These are phyloP conservation scores for Cotesia congregata DNA, from an alignment of 2,888 invertebrate species.

Conservation along the genomic window DNA sequence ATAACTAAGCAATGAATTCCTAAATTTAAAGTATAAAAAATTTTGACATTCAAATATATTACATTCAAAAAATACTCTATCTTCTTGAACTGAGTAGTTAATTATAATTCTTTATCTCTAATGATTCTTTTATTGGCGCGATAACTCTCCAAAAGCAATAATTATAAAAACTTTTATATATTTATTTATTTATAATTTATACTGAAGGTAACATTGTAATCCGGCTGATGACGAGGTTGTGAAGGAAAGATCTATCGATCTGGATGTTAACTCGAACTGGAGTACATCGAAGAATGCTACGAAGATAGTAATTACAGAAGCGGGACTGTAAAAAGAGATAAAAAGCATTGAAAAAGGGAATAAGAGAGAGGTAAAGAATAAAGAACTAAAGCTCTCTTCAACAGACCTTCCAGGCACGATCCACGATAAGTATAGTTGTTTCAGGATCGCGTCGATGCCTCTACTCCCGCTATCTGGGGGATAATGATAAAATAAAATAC, in stretches of 20 bases:
- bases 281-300: constrained; percentile 50
- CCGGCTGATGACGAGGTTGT: background rate
- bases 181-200: background rate
- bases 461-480: constrained; percentile 63
- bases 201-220: background rate
- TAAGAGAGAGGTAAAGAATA: constrained; percentile 9
- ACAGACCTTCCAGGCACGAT: constrained; percentile 68
- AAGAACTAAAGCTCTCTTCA: constrained; percentile 3
- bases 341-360: background rate
- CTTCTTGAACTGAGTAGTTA: background rate
- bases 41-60: too few relatives aligned
- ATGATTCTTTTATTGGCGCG: too few relatives aligned
- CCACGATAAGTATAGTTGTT: constrained; percentile 69
- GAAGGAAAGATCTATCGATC: constrained; percentile 29
- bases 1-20: too few relatives aligned
- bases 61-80: too few relatives aligned
- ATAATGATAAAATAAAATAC: constrained; percentile 42
- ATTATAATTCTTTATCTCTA: background rate
- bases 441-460: constrained; percentile 65
- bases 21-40: too few relatives aligned
- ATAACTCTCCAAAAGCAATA: background rate
- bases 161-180: background rate
- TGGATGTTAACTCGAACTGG: constrained; percentile 52
- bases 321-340: constrained; percentile 54
- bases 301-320: constrained; percentile 70